Percentiles rank a stretch among this genome's conserved stretches.
These are phyloP conservation scores for Pomatostomus ruficeps DNA, from an alignment of 2,113 vertebrate genomes.

Conservation along the genomic window DNA sequence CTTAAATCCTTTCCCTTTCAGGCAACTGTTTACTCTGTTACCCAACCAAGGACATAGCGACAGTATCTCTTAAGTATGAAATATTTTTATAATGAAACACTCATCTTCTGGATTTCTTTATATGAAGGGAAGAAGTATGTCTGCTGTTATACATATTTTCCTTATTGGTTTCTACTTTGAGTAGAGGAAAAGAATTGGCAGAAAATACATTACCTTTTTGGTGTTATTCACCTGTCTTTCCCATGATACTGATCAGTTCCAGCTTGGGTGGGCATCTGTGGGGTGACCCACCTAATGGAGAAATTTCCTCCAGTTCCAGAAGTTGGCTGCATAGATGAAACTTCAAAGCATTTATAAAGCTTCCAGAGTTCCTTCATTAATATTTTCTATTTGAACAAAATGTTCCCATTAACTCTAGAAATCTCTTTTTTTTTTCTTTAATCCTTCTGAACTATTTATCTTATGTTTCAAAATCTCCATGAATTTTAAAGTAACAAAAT, in stretches of 20 bases:
- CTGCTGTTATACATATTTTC: slow-evolving; percentile 32
- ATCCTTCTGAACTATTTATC: not conserved
- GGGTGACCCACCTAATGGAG: not conserved
- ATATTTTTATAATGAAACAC: slow-evolving; percentile 57
- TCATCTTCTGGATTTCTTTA: slow-evolving; percentile 46
- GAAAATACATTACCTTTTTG: slow-evolving; percentile 13
- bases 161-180: slow-evolving; percentile 22
- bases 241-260: not conserved
- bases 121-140: not conserved
- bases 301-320: not conserved
- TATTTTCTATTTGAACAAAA: not conserved
- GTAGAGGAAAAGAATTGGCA: not conserved
- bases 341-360: not conserved
- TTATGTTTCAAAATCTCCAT: not conserved
- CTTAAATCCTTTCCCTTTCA: slow-evolving; percentile 48
- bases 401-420: not conserved
- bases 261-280: not conserved
- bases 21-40: slow-evolving; percentile 32
- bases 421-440: not conserved
- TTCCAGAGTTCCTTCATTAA: not conserved
- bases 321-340: not conserved
- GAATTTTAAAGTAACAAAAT: not conserved
- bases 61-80: slow-evolving; percentile 39
- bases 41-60: not conserved
- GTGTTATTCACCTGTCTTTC: not conserved